Percentiles rank a stretch among this genome's conserved stretches.
phyloP scores from a whole-genome alignment of 1,140 invertebrate genomes.

The Bilobella aurantiaca region DNA sequence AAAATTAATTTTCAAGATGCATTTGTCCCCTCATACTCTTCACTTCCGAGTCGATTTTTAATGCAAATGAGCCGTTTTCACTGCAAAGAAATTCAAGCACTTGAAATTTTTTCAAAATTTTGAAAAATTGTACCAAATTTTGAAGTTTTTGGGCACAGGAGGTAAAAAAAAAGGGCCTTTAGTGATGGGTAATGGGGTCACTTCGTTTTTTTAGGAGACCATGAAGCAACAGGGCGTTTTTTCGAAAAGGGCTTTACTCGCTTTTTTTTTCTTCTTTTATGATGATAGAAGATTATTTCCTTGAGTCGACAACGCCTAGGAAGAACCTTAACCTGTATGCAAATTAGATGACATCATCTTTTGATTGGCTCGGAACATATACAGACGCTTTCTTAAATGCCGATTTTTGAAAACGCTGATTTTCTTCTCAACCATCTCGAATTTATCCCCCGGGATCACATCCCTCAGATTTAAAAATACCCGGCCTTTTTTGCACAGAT shows the following conservation, averaged over 20 bases:
- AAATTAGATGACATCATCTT: constrained; percentile 23
- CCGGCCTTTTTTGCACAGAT: too few species aligned
- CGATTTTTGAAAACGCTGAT: too few species aligned
- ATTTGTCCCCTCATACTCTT: too few species aligned
- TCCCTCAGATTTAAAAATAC: too few species aligned
- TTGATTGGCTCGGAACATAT: neutral
- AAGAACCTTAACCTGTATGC: constrained; percentile 25
- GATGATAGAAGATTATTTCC: constrained; percentile 5
- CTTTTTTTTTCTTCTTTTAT: constrained; percentile 13
- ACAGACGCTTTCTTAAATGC: too few species aligned
- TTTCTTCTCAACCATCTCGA: too few species aligned
- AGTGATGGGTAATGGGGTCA: constrained; percentile 4
- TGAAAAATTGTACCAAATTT: neutral
- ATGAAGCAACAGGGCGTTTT: constrained; percentile 16
- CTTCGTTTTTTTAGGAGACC: neutral
- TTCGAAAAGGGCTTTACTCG: constrained; percentile 9
- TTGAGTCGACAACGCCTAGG: constrained; percentile 24
- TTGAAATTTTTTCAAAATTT: neutral
- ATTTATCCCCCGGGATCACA: too few species aligned
- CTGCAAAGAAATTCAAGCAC: neutral
- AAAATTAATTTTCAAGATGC: too few species aligned
- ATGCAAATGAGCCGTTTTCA: too few species aligned
- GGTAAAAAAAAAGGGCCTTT: neutral
- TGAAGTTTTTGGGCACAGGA: neutral
- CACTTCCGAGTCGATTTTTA: too few species aligned